Base-by-base conservation (phyloP, 2,888 invertebrate species). In the Drosophila cognata region DNA sequence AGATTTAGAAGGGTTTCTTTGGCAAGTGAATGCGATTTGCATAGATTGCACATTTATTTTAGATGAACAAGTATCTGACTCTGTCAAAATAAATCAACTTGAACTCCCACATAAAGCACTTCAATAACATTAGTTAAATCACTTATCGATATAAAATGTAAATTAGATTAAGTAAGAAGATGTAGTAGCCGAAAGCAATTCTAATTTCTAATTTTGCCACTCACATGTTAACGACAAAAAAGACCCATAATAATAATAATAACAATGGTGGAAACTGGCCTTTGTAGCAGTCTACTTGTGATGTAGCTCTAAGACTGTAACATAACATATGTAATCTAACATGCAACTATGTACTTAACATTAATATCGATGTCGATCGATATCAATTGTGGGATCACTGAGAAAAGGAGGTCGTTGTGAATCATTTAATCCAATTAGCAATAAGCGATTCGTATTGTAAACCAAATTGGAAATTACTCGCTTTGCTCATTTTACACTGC, bases 21-120 rank as follows among this genome's bases (percentile, higher is more conserved):
- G n/a, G 21, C 48, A 71, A 67, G 55, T 69, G 70, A 63, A 61
- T 80, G 71, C 61, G 63, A 89, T 89, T 84, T 89, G 81, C 78
- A 83, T 83, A 62, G 59, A 58, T 74, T 77, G 25, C 63, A 65
- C 74, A 74, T 58, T 58, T 46, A 33, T 52, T 56, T 29, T 41
- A 28, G 21, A 56, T 52, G 28, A 25, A 36, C 48, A 72, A 46
- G 52, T 56, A 33, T 64, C 50, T 46, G 53, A 29, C 25, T 10
- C 53, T 16, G 28, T 29, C 18, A 16, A 25, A 43, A 43, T 64
- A 73, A 72, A 72, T 59, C 73, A 48, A 51, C 36, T 72, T n/a
- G 36, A 31, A 7, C 25, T 43, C 16, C 29, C 28, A 35, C n/a
- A 38, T 25, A 33, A 11, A 28, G 28, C 35, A 36, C 35, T 36